Evolutionary conservation across 2,113 vertebrate species (phyloP).

Genomic region (Tupaia chinensis): DNA sequence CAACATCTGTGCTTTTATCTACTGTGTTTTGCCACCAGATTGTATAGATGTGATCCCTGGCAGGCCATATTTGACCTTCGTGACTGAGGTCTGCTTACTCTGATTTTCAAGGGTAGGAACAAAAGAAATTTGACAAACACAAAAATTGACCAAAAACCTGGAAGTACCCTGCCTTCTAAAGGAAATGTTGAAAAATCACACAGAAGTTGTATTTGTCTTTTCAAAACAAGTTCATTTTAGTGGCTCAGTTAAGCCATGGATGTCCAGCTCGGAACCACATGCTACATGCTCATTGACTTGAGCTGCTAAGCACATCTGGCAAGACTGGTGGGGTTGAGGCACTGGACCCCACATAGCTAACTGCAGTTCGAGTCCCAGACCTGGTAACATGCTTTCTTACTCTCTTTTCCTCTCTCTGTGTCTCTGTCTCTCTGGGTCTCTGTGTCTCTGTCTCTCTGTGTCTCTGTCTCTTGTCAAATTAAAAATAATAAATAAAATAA

Average conservation of each 20-base stretch:
- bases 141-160: not conserved
- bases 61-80: not conserved
- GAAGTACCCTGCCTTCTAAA: not conserved
- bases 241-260: not conserved
- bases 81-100: not conserved
- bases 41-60: not conserved
- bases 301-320: not conserved
- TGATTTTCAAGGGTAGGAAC: conserved; percentile 37
- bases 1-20: not conserved
- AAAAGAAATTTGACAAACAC: not conserved
- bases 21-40: not conserved
- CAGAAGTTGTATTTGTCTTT: not conserved
- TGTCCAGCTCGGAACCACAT: not conserved
- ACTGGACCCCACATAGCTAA: too few species aligned
- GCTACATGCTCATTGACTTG: not conserved
- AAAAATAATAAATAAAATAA: too few species aligned
- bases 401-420: too few species aligned
- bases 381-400: too few species aligned
- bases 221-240: not conserved
- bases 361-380: too few species aligned
- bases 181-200: not conserved
- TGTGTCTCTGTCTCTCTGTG: too few species aligned
- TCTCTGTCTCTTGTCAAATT: too few species aligned
- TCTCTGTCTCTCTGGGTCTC: too few species aligned
- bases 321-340: not conserved